Percentiles rank a stretch among this genome's conserved stretches.
Conservation (phyloP, 2,797 vertebrate genomes). For the Pangasius sanitwongsei region DNA sequence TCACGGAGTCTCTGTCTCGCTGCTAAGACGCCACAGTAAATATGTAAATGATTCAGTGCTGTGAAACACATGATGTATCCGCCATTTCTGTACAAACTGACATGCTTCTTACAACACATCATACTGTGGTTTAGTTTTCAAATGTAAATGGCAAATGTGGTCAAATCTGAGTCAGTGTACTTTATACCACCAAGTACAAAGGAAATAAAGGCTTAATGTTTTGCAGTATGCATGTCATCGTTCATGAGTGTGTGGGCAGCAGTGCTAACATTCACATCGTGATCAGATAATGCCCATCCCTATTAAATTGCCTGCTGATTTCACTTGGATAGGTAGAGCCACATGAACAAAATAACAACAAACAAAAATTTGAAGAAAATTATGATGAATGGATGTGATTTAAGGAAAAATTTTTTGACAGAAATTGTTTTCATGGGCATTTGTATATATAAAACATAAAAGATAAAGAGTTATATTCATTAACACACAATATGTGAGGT, state of each 20-base stretch:
- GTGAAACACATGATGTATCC: neutral
- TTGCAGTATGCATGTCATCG: neutral
- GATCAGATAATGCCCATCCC: neutral
- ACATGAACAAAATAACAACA: neutral
- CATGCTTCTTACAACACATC: neutral
- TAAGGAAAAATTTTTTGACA: neutral
- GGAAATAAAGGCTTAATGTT: neutral
- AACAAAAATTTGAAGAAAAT: too few species aligned
- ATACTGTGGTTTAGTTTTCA: neutral
- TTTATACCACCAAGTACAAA: neutral
- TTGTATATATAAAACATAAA: neutral
- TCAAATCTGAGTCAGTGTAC: neutral
- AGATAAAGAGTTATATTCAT: neutral
- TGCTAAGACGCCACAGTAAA: neutral
- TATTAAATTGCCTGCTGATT: neutral
- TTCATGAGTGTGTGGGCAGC: neutral
- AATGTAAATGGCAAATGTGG: neutral
- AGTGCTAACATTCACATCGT: neutral
- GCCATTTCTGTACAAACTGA: neutral
- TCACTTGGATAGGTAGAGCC: neutral
- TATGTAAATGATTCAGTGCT: neutral
- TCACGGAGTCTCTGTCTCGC: neutral
- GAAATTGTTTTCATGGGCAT: neutral
- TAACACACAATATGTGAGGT: too few species aligned
- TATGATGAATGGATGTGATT: neutral